Base-by-base conservation (phyloP, 2,888 invertebrate species). In the Tetrapedia diversipes region DNA sequence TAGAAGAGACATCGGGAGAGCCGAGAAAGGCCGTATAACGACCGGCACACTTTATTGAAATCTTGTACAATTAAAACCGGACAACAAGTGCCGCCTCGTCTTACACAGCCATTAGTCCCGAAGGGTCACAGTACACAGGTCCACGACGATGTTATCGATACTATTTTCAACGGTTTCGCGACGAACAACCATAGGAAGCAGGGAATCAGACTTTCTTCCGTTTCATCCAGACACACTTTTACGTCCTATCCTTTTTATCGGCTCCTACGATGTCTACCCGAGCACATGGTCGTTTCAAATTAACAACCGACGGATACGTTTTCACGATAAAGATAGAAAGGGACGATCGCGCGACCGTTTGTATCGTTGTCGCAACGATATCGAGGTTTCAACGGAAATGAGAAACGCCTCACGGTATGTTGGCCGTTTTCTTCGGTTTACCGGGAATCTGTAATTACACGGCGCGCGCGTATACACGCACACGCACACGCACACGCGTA, bases 371-470 rank as follows among this genome's bases (percentile, higher is more conserved):
- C 59, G 49, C 54, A 22, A 34, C 39, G 65, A 57, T 80, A 81
- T 79, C 65, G 80, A 73, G 64, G 70, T 77, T 77, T 76, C 72
- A 73, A 63, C 73, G 76, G 79, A 81, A 78, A 71, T 63, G 77
- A 67, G 79, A 77, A 79, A 73, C 73, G 53, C 72, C 73, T 67
- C 39, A 59, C 72, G 59, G 76, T 76, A 76, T 64, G 80, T 53
- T 64, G 16, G 29, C 67, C 66, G 76, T 82, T 82, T 81, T 71
- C 80, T 76, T 49, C 64, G 77, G n/a, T 80, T 80, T 80, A 82
- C 78, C 64, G 66, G 49, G 80, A 81, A 83, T 79, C 67, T 78
- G 77, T 82, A 82, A 82, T 83, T 83, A 80, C 80, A 70, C 74
- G 80, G 66, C 57, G 71, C 72, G n/a, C n/a, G n/a, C n/a, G n/a